Conservation (phyloP, 2,797 vertebrate species). For the Hydrocynus forskahlii region DNA sequence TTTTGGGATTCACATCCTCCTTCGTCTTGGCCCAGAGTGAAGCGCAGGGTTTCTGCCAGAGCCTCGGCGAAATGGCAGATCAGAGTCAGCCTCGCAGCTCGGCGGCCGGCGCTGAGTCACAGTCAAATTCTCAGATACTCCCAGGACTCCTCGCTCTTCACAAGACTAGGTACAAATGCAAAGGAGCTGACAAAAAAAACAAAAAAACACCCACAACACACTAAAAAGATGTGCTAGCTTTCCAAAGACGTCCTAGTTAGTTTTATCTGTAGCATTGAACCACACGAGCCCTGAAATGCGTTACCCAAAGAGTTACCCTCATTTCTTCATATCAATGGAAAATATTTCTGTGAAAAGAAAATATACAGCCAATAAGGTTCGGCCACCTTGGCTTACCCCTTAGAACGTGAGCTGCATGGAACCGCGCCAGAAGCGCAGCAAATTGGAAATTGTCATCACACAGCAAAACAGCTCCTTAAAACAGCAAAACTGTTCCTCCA, state of each 20-base stretch:
- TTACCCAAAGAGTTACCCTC: too few species aligned
- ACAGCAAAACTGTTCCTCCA: too few species aligned
- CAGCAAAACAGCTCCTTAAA: too few species aligned
- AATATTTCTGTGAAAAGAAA: too few species aligned
- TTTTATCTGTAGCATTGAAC: too few species aligned
- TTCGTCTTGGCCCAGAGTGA: neutral
- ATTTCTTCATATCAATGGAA: too few species aligned
- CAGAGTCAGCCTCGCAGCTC: neutral
- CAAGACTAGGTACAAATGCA: neutral
- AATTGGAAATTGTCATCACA: too few species aligned
- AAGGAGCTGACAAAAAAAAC: neutral
- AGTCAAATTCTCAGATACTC: conserved; percentile 6
- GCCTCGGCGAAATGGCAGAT: neutral
- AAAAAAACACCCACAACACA: neutral
- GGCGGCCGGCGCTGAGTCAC: conserved; percentile 1
- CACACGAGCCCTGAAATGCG: too few species aligned
- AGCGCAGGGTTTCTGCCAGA: neutral
- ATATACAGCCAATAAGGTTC: too few species aligned
- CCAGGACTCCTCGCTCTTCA: neutral
- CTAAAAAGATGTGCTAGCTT: neutral
- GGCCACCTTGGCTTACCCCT: too few species aligned
- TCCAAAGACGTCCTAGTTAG: conserved; percentile 4
- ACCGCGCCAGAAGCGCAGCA: too few species aligned
- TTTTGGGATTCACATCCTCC: neutral
- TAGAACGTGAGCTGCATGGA: too few species aligned